phyloP scores from a whole-genome alignment of 2,888 invertebrate genomes.

The Mayetiola destructor region DNA sequence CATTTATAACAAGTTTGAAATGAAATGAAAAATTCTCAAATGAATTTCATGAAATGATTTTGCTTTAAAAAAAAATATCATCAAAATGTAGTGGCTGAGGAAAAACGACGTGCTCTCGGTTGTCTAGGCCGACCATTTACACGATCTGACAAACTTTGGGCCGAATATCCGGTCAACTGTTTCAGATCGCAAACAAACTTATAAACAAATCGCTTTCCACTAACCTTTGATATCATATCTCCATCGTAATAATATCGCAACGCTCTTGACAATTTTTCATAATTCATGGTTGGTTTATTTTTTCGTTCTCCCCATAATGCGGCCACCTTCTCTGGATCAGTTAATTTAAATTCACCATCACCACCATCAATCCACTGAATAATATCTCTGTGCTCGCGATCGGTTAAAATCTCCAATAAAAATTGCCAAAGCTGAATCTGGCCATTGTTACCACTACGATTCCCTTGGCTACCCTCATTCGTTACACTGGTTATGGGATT shows the following conservation, averaged over 20 bases:
- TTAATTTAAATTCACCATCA: slow-evolving; percentile 69
- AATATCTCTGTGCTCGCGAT: slow-evolving; percentile 57
- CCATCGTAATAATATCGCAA: slow-evolving; percentile 85
- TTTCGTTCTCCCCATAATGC: slow-evolving; percentile 81
- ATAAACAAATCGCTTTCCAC: slow-evolving; percentile 78
- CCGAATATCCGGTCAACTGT: slow-evolving; percentile 69
- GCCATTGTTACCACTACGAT: slow-evolving; percentile 56
- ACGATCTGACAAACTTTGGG: slow-evolving; percentile 61
- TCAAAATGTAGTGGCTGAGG: too few species aligned
- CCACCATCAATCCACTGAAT: slow-evolving; percentile 77
- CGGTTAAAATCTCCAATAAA: slow-evolving; percentile 68
- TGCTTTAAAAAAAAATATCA: too few species aligned
- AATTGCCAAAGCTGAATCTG: slow-evolving; percentile 90
- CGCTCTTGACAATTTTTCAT: slow-evolving; percentile 77
- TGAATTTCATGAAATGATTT: too few species aligned
- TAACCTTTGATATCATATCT: slow-evolving; percentile 85
- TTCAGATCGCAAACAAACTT: slow-evolving; percentile 91
- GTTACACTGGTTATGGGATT: too few species aligned
- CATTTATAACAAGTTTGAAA: too few species aligned
- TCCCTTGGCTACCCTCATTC: too few species aligned
- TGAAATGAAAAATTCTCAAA: too few species aligned
- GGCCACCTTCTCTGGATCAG: slow-evolving; percentile 74
- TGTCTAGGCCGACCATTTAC: slow-evolving; percentile 37
- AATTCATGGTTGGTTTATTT: slow-evolving; percentile 88
- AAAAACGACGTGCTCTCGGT: neutral